phyloP scores from a whole-genome alignment of 2,797 vertebrate genomes.

The Glossophaga mutica region DNA sequence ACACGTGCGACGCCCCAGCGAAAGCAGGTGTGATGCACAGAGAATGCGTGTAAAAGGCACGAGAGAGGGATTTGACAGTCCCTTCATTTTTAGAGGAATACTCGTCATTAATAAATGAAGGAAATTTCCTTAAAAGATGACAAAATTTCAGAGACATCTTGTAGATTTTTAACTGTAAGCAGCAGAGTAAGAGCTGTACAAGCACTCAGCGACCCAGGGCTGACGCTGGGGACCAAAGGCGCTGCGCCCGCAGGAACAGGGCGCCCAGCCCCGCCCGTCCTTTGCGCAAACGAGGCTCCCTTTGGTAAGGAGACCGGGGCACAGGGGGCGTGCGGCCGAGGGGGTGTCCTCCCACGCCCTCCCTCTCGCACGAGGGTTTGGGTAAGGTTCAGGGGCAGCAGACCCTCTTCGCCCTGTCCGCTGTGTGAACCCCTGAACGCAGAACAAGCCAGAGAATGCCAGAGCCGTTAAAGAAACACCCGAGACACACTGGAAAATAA shows the following conservation, averaged over 20 bases:
- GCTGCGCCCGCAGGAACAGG: background rate
- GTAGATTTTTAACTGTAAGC: background rate
- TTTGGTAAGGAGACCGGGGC: background rate
- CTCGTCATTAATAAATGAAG: background rate
- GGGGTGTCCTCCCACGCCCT: background rate
- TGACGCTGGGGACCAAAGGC: background rate
- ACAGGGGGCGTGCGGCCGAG: background rate
- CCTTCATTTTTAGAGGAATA: background rate
- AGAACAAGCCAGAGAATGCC: background rate
- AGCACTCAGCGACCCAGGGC: background rate
- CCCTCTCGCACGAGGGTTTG: background rate
- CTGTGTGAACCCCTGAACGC: background rate
- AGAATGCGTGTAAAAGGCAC: background rate
- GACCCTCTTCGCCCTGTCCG: background rate
- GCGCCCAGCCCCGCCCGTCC: background rate
- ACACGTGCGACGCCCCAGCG: background rate
- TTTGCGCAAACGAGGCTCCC: background rate
- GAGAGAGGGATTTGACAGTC: background rate
- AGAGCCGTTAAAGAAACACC: background rate
- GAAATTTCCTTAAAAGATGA: background rate
- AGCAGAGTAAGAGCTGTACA: background rate
- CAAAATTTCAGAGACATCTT: background rate
- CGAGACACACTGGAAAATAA: background rate
- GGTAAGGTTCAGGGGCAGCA: background rate
- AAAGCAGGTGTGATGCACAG: fast-evolving